Evolutionary conservation across 2,797 vertebrate genomes (phyloP), one percentile per base, ranked within the genome.

Genomic region (Hirundo rustica): DNA sequence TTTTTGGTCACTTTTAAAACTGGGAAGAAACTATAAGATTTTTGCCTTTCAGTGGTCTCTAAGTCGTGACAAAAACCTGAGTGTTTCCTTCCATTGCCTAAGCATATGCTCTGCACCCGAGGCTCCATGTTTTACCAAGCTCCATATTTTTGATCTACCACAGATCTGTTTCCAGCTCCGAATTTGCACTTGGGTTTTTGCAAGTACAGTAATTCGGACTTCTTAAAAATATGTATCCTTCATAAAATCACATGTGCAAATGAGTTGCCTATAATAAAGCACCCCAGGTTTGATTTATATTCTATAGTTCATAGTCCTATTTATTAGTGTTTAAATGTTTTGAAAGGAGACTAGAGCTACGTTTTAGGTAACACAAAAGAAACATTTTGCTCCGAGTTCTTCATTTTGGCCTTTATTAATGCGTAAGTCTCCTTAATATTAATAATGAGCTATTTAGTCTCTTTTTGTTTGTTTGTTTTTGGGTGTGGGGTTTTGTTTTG

Each of bases 21-120:
- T 50, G 38, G 19, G 21, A 64, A 53, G 30, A 45, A 85, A 78
- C 13, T 5, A 18, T 42, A 34, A 9, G 26, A 54, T 60, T 66
- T 66, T 32, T 17, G 1, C 9, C 38, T 64, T 80, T 34, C 0
- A 0, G 47, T n/a, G 30, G 38, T 62, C 11, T 1, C 13, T 44
- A 61, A 55, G 34, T 40, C 3, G 0, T 2, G 4, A 13, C n/a
- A 62, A 57, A 34, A 42, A 82, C 25, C 25, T 29, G 29, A 86
- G 30, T 11, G 70, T 84, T 75, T 47, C 45, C 36, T 70, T 86
- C 62, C 20, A 5, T 42, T 77, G 25, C 18, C 38, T n/a, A 36
- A 84, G 36, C 1, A 1, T 1, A 5, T 17, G 20, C 42, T 82
- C 61, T 64, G 45, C 2, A 9, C 25, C 8, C 30, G 26, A 58